A percentile compares a stretch with the other conserved stretches of the same genome.
These are phyloP conservation scores for Drosophila kokeensis DNA, from an alignment of 2,888 invertebrate genomes.

Conservation along the genomic window DNA sequence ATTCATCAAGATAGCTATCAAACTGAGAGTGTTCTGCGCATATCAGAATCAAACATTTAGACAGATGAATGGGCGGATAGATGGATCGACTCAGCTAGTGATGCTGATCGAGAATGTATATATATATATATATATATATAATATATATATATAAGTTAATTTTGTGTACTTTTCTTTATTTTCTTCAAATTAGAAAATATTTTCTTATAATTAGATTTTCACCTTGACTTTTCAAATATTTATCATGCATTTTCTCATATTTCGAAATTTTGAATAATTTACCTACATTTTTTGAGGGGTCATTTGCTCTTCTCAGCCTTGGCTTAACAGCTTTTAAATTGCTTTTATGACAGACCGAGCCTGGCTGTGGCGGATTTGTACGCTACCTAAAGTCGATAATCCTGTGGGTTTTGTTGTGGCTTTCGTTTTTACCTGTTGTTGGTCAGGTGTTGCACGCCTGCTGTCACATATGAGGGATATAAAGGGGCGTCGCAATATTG, in stretches of 20 bases:
- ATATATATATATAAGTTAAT: background rate
- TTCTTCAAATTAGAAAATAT: background rate
- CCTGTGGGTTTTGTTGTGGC: background rate
- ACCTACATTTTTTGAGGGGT: background rate
- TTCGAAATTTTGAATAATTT: background rate
- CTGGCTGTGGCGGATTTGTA: background rate
- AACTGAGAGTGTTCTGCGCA: background rate
- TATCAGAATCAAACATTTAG: background rate
- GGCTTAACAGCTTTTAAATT: conserved; percentile 67
- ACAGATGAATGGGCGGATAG: background rate
- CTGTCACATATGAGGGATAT: conserved; percentile 1
- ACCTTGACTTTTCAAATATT: background rate
- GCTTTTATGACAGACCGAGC: conserved; percentile 41
- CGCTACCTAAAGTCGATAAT: conserved; percentile 34
- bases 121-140: background rate
- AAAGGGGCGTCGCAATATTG: conserved; percentile 7
- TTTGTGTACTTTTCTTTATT: background rate
- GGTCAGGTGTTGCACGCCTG: background rate
- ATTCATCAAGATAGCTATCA: background rate
- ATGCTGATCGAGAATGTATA: background rate
- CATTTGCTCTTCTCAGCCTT: no score
- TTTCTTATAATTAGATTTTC: background rate
- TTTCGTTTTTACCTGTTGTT: conserved; percentile 5
- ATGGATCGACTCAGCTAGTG: background rate
- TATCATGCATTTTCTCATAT: background rate